Percentiles rank a stretch among this genome's conserved stretches.
phyloP scores from a whole-genome alignment of 2,888 invertebrate genomes.

The Erebia epiphron region DNA sequence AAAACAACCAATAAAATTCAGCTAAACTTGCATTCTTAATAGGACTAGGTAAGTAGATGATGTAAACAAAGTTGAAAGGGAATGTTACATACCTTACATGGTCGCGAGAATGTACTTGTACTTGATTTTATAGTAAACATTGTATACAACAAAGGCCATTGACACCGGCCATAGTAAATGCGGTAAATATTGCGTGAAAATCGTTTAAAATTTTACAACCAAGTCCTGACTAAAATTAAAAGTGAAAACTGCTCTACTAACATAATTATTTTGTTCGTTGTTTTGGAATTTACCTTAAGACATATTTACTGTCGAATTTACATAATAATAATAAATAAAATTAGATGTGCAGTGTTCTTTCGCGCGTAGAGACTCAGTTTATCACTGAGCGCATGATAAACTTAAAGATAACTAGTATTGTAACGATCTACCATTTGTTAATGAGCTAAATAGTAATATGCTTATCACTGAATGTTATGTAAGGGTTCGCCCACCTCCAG shows the following conservation, averaged over 20 bases:
- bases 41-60: not conserved
- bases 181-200: conserved; percentile 3
- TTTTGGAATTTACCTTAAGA: not conserved
- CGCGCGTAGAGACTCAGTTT: conserved; percentile 30
- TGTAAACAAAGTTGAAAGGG: not conserved
- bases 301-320: not conserved
- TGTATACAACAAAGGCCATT: conserved; percentile 16
- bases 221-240: conserved; percentile 2
- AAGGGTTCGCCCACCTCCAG: conserved; percentile 68
- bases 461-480: conserved; percentile 30
- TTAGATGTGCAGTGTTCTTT: not conserved
- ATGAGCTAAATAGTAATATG: conserved; percentile 31
- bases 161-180: conserved; percentile 10
- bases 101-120: not conserved
- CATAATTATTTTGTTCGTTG: conserved; percentile 1
- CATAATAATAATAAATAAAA: not conserved
- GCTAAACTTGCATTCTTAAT: not conserved
- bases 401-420: conserved; percentile 45
- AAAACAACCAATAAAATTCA: not conserved
- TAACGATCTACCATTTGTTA: conserved; percentile 38
- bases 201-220: conserved; percentile 13
- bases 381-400: conserved; percentile 46
- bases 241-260: conserved; percentile 4
- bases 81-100: not conserved
- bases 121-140: conserved; percentile 8